Evolutionary conservation across 92 coral and sea anemone genomes (phyloP).

Genomic region (Meandrina meandrites): DNA sequence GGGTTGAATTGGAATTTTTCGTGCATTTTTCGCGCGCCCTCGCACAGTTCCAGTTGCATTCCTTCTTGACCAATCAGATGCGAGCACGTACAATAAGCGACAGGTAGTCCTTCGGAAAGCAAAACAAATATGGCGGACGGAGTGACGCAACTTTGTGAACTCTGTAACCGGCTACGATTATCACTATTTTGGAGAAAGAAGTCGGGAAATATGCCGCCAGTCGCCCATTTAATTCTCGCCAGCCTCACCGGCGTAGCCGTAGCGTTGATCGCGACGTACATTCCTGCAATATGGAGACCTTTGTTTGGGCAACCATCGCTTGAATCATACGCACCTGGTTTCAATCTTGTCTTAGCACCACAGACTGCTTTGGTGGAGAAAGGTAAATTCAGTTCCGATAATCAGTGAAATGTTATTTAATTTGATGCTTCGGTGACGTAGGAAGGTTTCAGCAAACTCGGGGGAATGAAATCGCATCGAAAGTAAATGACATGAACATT

Average conservation of each 20-base stretch:
- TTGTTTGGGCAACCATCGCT: constrained; percentile 62
- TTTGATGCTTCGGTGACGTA: not conserved
- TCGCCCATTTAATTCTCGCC: constrained; percentile 70
- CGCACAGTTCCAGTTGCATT: not conserved
- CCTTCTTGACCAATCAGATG: constrained; percentile 66
- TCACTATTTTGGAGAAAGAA: constrained; percentile 37
- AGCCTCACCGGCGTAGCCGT: constrained; percentile 81
- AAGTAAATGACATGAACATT: not conserved
- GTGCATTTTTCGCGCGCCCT: constrained; percentile 28
- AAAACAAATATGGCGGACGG: constrained; percentile 93
- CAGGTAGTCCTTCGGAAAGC: not conserved
- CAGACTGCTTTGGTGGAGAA: constrained; percentile 53
- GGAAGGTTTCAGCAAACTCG: not conserved
- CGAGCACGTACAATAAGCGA: constrained; percentile 69
- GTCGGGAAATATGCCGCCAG: constrained; percentile 55
- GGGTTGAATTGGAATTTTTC: too few species aligned
- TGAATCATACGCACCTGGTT: constrained; percentile 72
- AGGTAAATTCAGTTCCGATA: constrained; percentile 36
- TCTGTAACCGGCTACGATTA: constrained; percentile 78
- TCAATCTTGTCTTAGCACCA: constrained; percentile 75
- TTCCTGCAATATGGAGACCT: constrained; percentile 68
- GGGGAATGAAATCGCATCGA: not conserved
- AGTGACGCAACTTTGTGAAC: constrained; percentile 73
- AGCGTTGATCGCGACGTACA: constrained; percentile 78
- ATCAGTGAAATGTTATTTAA: not conserved